These are phyloP conservation scores for Trichogramma evanescens DNA, from an alignment of 2,888 invertebrate genomes.

Conservation along the genomic window DNA sequence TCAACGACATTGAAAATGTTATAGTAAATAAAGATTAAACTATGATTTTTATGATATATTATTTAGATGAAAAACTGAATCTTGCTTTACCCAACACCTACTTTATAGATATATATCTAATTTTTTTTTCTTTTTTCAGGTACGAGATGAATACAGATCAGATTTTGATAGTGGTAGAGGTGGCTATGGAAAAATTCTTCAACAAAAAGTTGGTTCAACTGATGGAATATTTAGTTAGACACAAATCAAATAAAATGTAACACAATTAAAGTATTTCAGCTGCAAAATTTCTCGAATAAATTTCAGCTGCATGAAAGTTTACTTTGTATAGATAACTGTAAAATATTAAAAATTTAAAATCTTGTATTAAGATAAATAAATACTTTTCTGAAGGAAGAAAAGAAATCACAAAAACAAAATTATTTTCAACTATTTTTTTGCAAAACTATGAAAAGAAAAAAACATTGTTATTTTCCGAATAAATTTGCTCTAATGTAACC, in stretches of 20 bases:
- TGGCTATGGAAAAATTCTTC: conserved; percentile 92
- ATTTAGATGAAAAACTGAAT: background rate
- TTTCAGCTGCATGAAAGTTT: background rate
- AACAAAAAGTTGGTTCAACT: conserved; percentile 61
- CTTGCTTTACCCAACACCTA: background rate
- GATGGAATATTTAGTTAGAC: conserved; percentile 8
- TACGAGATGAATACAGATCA: conserved; percentile 94
- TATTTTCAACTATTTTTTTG: too few relatives aligned
- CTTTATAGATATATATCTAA: background rate
- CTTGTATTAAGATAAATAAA: conserved; percentile 1
- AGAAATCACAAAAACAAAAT: too few relatives aligned
- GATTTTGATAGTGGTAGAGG: conserved; percentile 96
- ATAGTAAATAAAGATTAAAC: too few relatives aligned
- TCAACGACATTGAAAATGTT: too few relatives aligned
- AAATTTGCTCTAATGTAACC: background rate
- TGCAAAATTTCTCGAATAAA: background rate
- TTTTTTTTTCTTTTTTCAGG: conserved; percentile 51
- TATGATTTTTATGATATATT: background rate
- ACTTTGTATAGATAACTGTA: conserved; percentile 5
- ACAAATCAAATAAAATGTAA: background rate
- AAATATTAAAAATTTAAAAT: background rate
- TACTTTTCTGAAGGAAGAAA: too few relatives aligned
- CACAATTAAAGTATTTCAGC: background rate
- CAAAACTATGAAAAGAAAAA: too few relatives aligned
- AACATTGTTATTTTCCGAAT: background rate